Evolutionary conservation across 2,797 vertebrate genomes (phyloP), one percentile per base, ranked within the genome.

Genomic region (Poeciliopsis turneri): DNA sequence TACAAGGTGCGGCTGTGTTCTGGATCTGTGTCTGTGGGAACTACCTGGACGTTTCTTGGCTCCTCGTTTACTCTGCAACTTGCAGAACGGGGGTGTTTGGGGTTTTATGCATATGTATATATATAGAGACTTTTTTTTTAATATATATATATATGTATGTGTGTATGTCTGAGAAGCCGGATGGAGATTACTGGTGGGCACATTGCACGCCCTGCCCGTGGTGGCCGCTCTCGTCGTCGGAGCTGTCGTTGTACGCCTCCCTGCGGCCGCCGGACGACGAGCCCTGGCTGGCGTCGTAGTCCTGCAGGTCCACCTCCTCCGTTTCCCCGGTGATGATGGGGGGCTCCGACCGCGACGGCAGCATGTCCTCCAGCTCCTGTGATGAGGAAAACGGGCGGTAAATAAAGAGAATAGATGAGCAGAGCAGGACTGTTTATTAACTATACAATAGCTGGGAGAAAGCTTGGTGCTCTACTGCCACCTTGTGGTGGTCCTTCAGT

Each of bases 201-300:
- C 98, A 99, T 94, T 99, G 98, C 49, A 99, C 98, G 73, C 98
- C 98, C 2, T 97, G 96, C 79, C 98, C 97, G 3, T 98, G 97
- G 86, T 98, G 98, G 79, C 97, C 95, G 0, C 96, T 94, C 90
- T 99, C 98, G 46, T 99, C 98, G 39, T 99, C 98, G 0, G 97
- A 99, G 91, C 98, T 99, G 95, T 99, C 98, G 0, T 99, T 97
- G 89, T 99, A 99, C 46, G 97, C 98, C 92, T 99, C 98, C n/a
- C 97, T 97, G 84, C 98, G 96, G 89, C 96, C 94, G 5, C 98
- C 96, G 23, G 97, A 95, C 12, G 97, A 92, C 0, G 97, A 97
- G 91, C 98, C 95, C 89, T 96, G 97, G 90, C 96, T 98, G 82
- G 91, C 95, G 80, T 99, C 97, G 33, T 97, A 98, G 81, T 99